Conservation (phyloP, 2,113 vertebrate genomes). For the Desmodus rotundus region DNA sequence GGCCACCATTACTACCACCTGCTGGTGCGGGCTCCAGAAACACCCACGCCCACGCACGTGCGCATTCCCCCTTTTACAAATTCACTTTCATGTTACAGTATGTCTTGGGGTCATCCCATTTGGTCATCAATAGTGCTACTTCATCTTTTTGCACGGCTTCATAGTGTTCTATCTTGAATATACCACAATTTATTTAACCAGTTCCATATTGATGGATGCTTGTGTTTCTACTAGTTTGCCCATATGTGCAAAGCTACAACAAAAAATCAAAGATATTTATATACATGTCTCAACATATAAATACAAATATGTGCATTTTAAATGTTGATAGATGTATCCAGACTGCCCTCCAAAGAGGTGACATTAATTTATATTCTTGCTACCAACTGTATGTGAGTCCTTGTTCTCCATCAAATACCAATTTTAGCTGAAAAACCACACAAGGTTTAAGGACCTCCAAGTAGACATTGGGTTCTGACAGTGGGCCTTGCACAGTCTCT, state of each 20-base stretch:
- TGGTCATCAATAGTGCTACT: neutral
- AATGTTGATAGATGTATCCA: neutral
- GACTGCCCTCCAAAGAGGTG: neutral
- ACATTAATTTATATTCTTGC: neutral
- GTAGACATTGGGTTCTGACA: neutral
- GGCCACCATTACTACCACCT: neutral
- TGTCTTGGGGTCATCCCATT: neutral
- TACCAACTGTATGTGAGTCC: neutral
- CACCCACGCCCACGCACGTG: fast-evolving
- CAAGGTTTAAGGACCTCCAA: neutral
- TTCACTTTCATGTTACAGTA: neutral
- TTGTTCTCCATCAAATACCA: neutral
- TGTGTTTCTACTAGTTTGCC: neutral
- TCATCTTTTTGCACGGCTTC: neutral
- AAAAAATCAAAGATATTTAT: neutral
- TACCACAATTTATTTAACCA: neutral
- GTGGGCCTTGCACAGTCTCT: neutral
- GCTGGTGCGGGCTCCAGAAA: neutral
- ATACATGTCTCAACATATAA: neutral
- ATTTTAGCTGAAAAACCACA: neutral
- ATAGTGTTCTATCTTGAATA: neutral
- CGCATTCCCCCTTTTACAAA: neutral
- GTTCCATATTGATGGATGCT: neutral
- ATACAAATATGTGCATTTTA: neutral
- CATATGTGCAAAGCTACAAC: neutral